Evolutionary conservation across 92 coral and sea anemone genomes (phyloP), one percentile per base, ranked within the genome.

Genomic region (Zoanthus gigantus): DNA sequence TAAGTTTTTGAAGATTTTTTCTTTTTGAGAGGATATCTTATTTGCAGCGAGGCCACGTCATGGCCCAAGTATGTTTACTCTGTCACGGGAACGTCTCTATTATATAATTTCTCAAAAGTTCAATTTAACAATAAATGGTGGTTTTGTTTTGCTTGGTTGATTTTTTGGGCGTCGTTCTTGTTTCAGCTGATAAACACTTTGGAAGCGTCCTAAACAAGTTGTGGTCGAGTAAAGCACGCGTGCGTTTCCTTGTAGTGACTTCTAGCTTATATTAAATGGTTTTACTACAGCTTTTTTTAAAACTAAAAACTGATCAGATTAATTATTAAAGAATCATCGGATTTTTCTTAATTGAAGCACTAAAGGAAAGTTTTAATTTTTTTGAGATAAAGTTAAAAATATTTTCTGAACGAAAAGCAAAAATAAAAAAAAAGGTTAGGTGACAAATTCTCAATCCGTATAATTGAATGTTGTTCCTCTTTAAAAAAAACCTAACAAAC

Each of bases 181-280:
- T n/a, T 66, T 81, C 76, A 67, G 85, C 85, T 81, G 85, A 68
- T 65, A 81, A 81, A 81, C 85, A 81, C 85, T 81, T 68, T 42
- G 46, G 7, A 60, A 23, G 42, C 60, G 34, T 80, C 60, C 16
- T 9, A 18, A 28, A 45, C 76, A 67, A 30, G 45, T 81, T 81
- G 32, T 54, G 71, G 75, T 53, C 29, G 5, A n/a, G 8, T 3
- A 6, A 29, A 5, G 46, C 74, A 11, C 85, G 84, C 56, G 83
- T 18, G 44, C 13, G 44, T 30, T 12, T 37, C 54, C 44, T 48
- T 7, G 15, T 16, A 30, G 74, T 8, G 47, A 32, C 1, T 17
- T 16, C 28, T 61, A 16, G 69, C 9, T 23, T 9, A 63, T 1
- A 4, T 63, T 63, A 17, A 16, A 4, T 16, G 11, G 1, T 58